Conservation (phyloP, 1,140 invertebrate genomes). For the Pentalonia nigronervosa region DNA sequence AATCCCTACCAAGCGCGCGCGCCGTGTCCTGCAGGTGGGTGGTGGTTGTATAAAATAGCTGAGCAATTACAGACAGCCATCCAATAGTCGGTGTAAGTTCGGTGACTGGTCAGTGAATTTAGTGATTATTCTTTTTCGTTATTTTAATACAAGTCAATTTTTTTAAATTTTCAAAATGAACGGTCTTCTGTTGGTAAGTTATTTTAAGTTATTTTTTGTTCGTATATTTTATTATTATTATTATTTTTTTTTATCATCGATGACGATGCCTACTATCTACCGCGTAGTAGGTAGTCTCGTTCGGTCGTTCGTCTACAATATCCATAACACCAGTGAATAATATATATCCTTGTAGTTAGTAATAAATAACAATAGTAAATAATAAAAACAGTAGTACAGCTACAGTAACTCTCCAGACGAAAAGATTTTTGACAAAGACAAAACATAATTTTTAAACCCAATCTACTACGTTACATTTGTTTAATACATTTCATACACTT, state of each 20-base stretch:
- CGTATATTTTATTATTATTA: background rate
- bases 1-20: conserved; percentile 49
- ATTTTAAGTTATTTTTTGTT: conserved; percentile 61
- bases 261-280: background rate
- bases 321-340: background rate
- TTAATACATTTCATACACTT: background rate
- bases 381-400: background rate
- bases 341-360: background rate
- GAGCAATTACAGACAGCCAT: conserved; percentile 41
- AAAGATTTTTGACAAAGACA: background rate
- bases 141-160: background rate
- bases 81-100: conserved; percentile 53
- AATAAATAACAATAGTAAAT: too few relatives aligned
- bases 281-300: background rate
- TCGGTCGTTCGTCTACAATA: background rate
- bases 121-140: conserved; percentile 14
- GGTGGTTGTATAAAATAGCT: conserved; percentile 55
- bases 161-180: conserved; percentile 33
- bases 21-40: conserved; percentile 51
- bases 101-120: conserved; percentile 49
- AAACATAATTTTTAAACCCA: background rate
- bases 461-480: background rate
- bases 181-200: conserved; percentile 61
- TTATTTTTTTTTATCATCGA: background rate
- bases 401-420: background rate